These are phyloP conservation scores for Axea sp. DNA, from an alignment of 2,888 invertebrate genomes.

Conservation along the genomic window DNA sequence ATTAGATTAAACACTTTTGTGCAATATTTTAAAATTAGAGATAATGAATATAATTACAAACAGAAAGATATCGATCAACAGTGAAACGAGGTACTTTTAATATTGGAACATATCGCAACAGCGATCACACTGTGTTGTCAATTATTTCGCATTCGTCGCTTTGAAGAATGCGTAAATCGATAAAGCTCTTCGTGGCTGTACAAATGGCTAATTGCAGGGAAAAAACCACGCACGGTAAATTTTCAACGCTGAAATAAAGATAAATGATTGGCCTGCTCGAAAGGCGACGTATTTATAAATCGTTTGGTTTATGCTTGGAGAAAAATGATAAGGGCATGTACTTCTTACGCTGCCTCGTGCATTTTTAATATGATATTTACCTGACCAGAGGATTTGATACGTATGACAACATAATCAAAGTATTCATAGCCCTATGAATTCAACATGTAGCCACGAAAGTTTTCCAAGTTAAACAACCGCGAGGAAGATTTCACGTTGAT, in stretches of 20 bases:
- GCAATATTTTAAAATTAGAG: too few species aligned
- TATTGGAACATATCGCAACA: too few species aligned
- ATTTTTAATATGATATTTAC: slow-evolving; percentile 17
- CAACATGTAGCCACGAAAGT: slow-evolving; percentile 38
- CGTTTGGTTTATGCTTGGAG: background rate
- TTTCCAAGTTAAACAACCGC: slow-evolving; percentile 45
- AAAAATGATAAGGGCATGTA: background rate
- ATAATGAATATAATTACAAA: too few species aligned
- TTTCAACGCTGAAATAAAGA: background rate
- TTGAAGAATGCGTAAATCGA: slow-evolving; percentile 1
- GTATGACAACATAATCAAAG: slow-evolving; percentile 45
- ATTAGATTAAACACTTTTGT: too few species aligned
- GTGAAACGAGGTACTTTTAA: too few species aligned
- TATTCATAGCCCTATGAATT: slow-evolving; percentile 45
- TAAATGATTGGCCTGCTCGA: background rate
- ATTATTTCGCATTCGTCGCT: too few species aligned
- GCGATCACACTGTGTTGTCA: too few species aligned
- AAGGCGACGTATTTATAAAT: slow-evolving; percentile 2
- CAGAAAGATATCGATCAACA: too few species aligned
- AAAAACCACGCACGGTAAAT: background rate
- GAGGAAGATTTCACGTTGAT: slow-evolving; percentile 46
- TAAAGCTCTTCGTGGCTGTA: background rate
- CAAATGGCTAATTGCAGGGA: slow-evolving; percentile 2
- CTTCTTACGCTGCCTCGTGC: background rate
- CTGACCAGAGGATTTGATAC: slow-evolving; percentile 5